phyloP scores from a whole-genome alignment of 1,140 invertebrate genomes.

The Atopsyche davidsoni region DNA sequence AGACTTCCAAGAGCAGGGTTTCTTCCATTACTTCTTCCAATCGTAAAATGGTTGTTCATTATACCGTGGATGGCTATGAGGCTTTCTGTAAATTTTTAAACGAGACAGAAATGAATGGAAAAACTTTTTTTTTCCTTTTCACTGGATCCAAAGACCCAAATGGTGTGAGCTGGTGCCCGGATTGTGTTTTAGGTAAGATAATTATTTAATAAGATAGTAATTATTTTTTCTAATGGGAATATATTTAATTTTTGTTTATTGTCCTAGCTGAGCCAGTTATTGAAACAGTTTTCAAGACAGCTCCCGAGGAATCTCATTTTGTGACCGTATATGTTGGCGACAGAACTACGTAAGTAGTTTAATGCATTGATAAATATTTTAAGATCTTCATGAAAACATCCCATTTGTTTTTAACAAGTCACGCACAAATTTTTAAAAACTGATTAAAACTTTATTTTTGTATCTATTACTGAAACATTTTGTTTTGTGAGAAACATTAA shows the following conservation, averaged over 20 bases:
- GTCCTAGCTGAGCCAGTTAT: slow-evolving; percentile 52
- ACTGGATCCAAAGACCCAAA: slow-evolving; percentile 58
- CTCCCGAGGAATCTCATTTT: slow-evolving; percentile 53
- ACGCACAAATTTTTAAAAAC: too few species aligned
- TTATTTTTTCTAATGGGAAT: slow-evolving; percentile 6
- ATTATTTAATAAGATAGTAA: slow-evolving; percentile 27
- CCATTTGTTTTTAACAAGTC: too few species aligned
- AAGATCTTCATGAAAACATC: too few species aligned
- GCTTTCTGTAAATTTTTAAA: slow-evolving; percentile 22
- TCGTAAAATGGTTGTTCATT: slow-evolving; percentile 23
- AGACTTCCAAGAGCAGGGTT: too few species aligned
- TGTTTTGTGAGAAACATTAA: too few species aligned
- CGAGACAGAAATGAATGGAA: slow-evolving; percentile 15
- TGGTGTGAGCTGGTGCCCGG: slow-evolving; percentile 68
- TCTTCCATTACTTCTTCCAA: too few species aligned
- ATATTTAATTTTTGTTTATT: slow-evolving; percentile 11
- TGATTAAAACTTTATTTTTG: too few species aligned
- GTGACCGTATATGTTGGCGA: slow-evolving; percentile 66
- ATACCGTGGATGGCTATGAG: slow-evolving; percentile 21
- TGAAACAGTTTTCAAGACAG: slow-evolving; percentile 51
- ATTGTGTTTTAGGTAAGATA: slow-evolving; percentile 58
- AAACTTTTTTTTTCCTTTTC: slow-evolving; percentile 55
- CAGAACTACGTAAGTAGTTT: slow-evolving; percentile 53
- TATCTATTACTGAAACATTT: too few species aligned
- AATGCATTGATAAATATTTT: too few species aligned